A percentile compares a stretch with the other conserved stretches of the same genome.
Conservation (phyloP, 2,113 vertebrate genomes). For the Callipepla californica region DNA sequence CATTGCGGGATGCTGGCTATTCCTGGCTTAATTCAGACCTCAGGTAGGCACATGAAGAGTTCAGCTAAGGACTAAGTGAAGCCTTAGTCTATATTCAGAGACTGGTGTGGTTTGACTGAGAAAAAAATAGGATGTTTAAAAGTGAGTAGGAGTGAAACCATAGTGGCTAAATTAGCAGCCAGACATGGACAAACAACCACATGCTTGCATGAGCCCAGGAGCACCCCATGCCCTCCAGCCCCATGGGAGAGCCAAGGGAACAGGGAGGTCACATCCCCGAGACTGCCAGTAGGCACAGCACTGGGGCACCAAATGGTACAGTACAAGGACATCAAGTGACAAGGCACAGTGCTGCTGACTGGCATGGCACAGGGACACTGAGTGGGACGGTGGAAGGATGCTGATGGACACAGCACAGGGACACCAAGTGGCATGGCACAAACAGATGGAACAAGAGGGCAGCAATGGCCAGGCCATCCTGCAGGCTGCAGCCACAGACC, state of each 20-base stretch:
- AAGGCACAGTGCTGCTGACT: too few species aligned
- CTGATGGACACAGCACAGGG: too few species aligned
- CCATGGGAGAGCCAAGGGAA: background rate
- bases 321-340: background rate
- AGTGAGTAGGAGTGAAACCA: background rate
- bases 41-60: background rate
- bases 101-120: background rate
- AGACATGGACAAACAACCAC: background rate
- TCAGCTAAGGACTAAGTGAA: slow-evolving; percentile 8
- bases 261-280: background rate
- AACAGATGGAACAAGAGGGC: background rate
- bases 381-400: background rate
- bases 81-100: background rate
- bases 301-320: too few species aligned
- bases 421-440: background rate
- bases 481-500: background rate
- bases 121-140: slow-evolving; percentile 1
- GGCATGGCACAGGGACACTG: background rate
- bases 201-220: background rate
- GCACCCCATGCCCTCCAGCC: background rate
- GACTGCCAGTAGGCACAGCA: rapidly evolving
- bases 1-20: background rate
- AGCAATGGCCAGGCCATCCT: background rate
- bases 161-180: slow-evolving; percentile 12
- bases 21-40: background rate